Evolutionary conservation across 2,113 vertebrate species (phyloP), one percentile per base, ranked within the genome.

Genomic region (Lipophrys pholis): DNA sequence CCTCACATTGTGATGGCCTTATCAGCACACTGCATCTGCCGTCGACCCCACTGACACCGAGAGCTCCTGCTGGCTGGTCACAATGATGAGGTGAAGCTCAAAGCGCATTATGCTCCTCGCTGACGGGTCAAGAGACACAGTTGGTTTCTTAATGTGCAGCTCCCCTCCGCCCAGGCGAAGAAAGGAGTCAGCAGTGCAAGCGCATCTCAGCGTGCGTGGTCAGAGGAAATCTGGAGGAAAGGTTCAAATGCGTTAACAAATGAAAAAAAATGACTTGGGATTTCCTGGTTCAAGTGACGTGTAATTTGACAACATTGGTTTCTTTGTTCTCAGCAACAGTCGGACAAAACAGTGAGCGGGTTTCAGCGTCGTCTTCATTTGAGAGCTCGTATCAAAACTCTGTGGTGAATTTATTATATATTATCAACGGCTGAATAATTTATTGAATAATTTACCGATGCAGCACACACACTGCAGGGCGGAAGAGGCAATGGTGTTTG

Each of bases 401-500:
- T 38, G 41, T 65, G 69, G 16, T 45, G 64, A 77, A 74, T 68
- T 66, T 81, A 81, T 76, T 69, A 55, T 45, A 78, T 75, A 64
- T 59, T 80, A 70, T 30, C 72, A 5, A 45, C 0, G 1, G 49
- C 46, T 87, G 67, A 88, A 88, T 85, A 61, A 79, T 86, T 80
- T 61, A 83, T 82, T 69, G 50, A 82, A 76, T 85, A 65, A 76
- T 80, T 68, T 71, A 54, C 12, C 45, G 42, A 61, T 55, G 63
- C 58, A 10, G 45, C 11, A 11, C 50, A 35, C 3, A 9, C 49
- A 43, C 49, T n/a, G 49, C 69, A 70, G 69, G n/a, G 35, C 62
- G 30, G 17, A 56, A 7, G 6, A 42, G 16, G 16, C 38, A 63
- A 57, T n/a, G 49, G 48, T 42, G 51, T 17, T 61, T 49, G 48